A percentile compares a stretch with the other conserved stretches of the same genome.
These are phyloP conservation scores for Diadumene lineata DNA, from an alignment of 92 coral and sea anemone genomes.

Conservation along the genomic window DNA sequence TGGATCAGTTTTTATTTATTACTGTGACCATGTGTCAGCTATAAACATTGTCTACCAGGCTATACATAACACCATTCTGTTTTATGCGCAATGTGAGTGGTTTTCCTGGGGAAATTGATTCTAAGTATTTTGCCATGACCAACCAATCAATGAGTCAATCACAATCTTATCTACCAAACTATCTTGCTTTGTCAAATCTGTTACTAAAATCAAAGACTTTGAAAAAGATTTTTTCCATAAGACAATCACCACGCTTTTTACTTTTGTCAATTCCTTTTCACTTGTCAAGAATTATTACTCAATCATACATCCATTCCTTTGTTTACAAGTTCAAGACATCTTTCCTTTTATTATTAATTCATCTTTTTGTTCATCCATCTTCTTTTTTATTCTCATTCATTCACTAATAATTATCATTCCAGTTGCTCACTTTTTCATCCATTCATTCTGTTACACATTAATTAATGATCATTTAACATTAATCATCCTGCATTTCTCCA, in stretches of 20 bases:
- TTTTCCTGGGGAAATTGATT: neutral
- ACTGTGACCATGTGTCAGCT: no score
- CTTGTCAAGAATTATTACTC: neutral
- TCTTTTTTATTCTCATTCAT: neutral
- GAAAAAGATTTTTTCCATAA: neutral
- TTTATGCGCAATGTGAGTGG: no score
- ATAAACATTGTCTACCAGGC: no score
- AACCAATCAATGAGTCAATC: neutral
- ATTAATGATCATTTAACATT: no score
- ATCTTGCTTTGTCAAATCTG: no score
- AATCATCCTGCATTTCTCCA: no score
- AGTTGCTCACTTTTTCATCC: no score
- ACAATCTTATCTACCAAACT: neutral
- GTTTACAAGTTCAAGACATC: no score
- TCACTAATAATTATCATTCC: no score
- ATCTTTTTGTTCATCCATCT: neutral
- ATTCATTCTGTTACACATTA: no score
- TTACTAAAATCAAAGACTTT: no score
- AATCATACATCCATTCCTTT: neutral
- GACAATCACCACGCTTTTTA: neutral
- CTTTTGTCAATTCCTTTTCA: neutral
- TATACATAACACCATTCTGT: neutral
- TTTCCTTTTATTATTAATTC: neutral
- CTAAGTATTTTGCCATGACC: neutral
- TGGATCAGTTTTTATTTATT: no score